phyloP scores from a whole-genome alignment of 2,113 vertebrate genomes.

The Girardinichthys multiradiatus region DNA sequence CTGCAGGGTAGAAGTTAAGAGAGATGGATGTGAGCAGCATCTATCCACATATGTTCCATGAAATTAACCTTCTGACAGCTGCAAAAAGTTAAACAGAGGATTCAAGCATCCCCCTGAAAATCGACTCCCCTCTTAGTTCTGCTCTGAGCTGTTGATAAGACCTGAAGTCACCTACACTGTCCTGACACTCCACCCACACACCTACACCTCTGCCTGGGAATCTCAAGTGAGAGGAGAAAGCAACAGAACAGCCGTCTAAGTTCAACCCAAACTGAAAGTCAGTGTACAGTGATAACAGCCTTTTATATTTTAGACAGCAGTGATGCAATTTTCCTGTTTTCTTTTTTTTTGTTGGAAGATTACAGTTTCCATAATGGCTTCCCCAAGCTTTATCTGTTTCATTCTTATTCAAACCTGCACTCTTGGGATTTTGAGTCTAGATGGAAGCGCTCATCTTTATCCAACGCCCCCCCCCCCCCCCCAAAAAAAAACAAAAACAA shows the following conservation, averaged over 20 bases:
- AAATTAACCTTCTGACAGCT: conserved; percentile 54
- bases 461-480: conserved; percentile 25
- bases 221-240: conserved; percentile 14
- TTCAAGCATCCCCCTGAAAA: conserved; percentile 35
- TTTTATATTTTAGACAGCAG: conserved; percentile 52
- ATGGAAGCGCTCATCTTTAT: conserved; percentile 51
- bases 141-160: conserved; percentile 39
- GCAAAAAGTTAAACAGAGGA: conserved; percentile 43
- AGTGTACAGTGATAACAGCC: conserved; percentile 39
- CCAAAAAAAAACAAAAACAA: too few species aligned
- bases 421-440: conserved; percentile 65
- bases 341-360: conserved; percentile 49
- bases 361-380: conserved; percentile 46
- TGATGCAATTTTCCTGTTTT: conserved; percentile 58
- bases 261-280: conserved; percentile 27
- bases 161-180: conserved; percentile 40
- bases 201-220: conserved; percentile 20
- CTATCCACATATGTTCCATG: conserved; percentile 36
- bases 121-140: neutral
- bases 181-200: conserved; percentile 52
- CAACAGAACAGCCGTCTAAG: conserved; percentile 24
- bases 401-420: conserved; percentile 71
- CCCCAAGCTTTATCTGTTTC: conserved; percentile 61
- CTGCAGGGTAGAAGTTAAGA: neutral
- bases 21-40: conserved; percentile 18